These are phyloP conservation scores for Catamblyrhynchus diadema DNA, from an alignment of 2,797 vertebrate genomes.

Conservation along the genomic window DNA sequence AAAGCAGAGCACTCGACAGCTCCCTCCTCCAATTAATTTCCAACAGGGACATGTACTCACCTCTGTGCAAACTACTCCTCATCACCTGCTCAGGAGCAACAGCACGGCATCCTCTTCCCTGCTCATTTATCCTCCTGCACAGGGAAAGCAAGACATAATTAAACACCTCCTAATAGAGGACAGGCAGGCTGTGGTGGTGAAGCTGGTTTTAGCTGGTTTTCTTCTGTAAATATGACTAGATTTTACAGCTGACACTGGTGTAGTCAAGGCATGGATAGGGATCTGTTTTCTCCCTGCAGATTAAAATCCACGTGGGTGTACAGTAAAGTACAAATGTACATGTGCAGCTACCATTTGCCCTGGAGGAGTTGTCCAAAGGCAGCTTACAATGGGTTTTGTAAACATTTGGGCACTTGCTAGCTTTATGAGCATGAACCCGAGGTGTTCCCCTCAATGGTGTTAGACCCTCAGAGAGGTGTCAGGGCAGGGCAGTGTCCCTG, in stretches of 20 bases:
- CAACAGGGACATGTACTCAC: not conserved
- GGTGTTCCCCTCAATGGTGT: not conserved
- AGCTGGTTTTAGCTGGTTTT: not conserved
- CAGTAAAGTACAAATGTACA: not conserved
- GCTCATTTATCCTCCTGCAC: not conserved
- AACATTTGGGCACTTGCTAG: not conserved
- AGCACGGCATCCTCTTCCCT: not conserved
- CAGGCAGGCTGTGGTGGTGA: not conserved
- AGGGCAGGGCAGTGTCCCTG: not conserved
- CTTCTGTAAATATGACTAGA: not conserved
- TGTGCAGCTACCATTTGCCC: not conserved
- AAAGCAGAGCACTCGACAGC: not conserved
- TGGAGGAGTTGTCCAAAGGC: not conserved
- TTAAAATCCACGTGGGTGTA: fast-evolving
- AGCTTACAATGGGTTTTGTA: not conserved
- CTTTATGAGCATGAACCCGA: not conserved
- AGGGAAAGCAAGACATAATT: constrained; percentile 27
- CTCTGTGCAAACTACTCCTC: not conserved
- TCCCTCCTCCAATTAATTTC: not conserved
- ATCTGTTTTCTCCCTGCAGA: not conserved
- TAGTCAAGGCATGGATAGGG: fast-evolving
- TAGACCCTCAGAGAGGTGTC: not conserved
- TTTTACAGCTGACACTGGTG: not conserved
- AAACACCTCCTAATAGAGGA: not conserved
- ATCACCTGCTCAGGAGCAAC: not conserved